A percentile compares a stretch with the other conserved stretches of the same genome.
These are phyloP conservation scores for Pollachius pollachius DNA, from an alignment of 2,113 vertebrate species.

Conservation along the genomic window DNA sequence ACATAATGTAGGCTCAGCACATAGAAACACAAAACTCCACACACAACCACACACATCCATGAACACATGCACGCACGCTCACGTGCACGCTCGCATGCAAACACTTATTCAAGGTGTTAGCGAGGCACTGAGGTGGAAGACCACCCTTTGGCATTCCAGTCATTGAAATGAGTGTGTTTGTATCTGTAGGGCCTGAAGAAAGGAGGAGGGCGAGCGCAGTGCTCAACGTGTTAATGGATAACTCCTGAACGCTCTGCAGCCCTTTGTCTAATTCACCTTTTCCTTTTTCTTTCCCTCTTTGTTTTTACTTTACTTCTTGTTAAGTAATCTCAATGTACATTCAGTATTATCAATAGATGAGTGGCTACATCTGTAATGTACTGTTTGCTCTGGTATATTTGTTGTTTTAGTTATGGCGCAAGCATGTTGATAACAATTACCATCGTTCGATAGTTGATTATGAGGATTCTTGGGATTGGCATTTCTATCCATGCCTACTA, in stretches of 20 bases:
- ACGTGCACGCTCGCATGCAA: constrained; percentile 7
- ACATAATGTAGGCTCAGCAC: too few species aligned
- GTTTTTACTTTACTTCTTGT: neutral
- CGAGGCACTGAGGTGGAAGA: constrained; percentile 59
- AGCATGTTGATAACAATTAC: too few species aligned
- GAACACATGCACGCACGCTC: neutral
- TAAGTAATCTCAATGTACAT: neutral
- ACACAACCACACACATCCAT: constrained; percentile 11
- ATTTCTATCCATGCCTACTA: too few species aligned
- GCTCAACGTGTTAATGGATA: constrained; percentile 67
- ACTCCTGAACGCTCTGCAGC: constrained; percentile 49
- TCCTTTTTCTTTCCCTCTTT: constrained; percentile 1
- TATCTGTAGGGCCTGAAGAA: constrained; percentile 55
- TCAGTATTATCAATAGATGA: neutral
- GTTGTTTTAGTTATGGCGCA: neutral
- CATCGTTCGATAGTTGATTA: too few species aligned
- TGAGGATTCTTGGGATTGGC: too few species aligned
- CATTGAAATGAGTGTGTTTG: constrained; percentile 65
- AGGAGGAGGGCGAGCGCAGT: constrained; percentile 43
- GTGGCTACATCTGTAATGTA: neutral
- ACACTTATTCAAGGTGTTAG: constrained; percentile 32
- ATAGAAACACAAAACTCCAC: too few species aligned
- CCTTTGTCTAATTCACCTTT: constrained; percentile 3
- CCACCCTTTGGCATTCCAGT: constrained; percentile 61
- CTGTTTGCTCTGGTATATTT: neutral